A percentile compares a stretch with the other conserved stretches of the same genome.
Evolutionary conservation across 2,113 vertebrate species (phyloP).

Genomic region (Pipra filicauda): DNA sequence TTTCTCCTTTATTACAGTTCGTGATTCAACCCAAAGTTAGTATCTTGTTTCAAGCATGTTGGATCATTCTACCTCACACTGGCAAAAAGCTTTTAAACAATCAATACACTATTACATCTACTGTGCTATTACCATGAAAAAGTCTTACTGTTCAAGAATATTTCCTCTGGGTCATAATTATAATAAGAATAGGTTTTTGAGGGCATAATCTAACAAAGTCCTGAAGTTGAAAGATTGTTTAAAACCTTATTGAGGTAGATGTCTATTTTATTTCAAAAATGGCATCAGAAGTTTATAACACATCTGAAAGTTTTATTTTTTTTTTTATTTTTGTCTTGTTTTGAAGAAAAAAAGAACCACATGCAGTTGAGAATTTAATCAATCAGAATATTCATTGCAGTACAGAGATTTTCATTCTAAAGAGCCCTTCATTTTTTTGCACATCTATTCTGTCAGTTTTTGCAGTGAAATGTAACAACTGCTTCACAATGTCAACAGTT

Average conservation of each 20-base stretch:
- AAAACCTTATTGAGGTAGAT: constrained; percentile 26
- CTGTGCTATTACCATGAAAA: constrained; percentile 26
- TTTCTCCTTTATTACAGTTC: constrained; percentile 12
- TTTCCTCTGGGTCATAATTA: constrained; percentile 45
- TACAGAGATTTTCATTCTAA: background rate
- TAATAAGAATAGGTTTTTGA: constrained; percentile 26
- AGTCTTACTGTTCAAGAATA: constrained; percentile 25
- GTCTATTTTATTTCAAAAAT: background rate
- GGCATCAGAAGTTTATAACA: background rate
- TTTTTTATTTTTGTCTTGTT: background rate
- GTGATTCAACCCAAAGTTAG: background rate
- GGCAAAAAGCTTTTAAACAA: constrained; percentile 45
- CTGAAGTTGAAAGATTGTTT: constrained; percentile 22
- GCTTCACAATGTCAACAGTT: background rate
- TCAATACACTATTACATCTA: constrained; percentile 2
- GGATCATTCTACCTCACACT: constrained; percentile 1
- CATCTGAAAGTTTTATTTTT: background rate
- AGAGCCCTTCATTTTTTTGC: background rate
- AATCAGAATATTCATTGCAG: background rate
- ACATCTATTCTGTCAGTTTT: background rate
- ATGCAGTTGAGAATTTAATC: background rate
- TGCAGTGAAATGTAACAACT: background rate
- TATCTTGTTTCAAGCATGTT: constrained; percentile 8
- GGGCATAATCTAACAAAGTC: constrained; percentile 10
- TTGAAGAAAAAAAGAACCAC: background rate